Conservation (phyloP, 2,797 vertebrate species). For the Micromesistius poutassou region DNA sequence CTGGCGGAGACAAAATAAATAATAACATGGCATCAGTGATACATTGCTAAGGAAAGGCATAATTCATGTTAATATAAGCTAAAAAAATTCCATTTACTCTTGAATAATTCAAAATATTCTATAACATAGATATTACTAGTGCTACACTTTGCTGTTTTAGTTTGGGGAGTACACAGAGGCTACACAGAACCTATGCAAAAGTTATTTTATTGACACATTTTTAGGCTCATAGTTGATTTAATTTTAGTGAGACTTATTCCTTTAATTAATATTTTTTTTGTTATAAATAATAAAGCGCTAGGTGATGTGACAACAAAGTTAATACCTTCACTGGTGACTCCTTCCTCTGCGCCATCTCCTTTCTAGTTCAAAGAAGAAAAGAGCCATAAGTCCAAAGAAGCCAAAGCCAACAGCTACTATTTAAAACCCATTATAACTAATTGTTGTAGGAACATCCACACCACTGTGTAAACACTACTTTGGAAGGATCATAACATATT, state of each 20-base stretch:
- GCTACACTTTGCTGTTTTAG: too few relatives aligned
- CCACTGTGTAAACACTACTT: not conserved
- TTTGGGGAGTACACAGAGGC: too few relatives aligned
- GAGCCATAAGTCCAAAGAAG: not conserved
- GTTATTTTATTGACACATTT: too few relatives aligned
- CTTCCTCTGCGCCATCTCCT: constrained; percentile 89
- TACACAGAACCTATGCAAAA: too few relatives aligned
- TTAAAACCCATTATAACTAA: not conserved
- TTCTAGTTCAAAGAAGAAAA: constrained; percentile 76
- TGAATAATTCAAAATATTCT: too few relatives aligned
- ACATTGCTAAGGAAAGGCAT: too few relatives aligned
- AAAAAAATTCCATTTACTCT: not conserved
- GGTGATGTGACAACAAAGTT: not conserved
- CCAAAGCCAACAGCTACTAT: not conserved
- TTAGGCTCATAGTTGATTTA: too few relatives aligned
- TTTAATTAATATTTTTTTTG: not conserved
- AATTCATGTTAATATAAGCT: not conserved
- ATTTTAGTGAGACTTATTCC: not conserved
- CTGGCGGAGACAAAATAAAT: constrained; percentile 60
- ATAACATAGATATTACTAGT: too few relatives aligned
- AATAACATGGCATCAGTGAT: constrained; percentile 2
- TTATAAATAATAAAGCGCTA: not conserved
- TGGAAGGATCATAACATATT: not conserved
- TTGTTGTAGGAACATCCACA: not conserved
- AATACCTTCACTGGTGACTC: constrained; percentile 96